Evolutionary conservation across 2,113 vertebrate species (phyloP).

Genomic region (Rafetus swinhoei): DNA sequence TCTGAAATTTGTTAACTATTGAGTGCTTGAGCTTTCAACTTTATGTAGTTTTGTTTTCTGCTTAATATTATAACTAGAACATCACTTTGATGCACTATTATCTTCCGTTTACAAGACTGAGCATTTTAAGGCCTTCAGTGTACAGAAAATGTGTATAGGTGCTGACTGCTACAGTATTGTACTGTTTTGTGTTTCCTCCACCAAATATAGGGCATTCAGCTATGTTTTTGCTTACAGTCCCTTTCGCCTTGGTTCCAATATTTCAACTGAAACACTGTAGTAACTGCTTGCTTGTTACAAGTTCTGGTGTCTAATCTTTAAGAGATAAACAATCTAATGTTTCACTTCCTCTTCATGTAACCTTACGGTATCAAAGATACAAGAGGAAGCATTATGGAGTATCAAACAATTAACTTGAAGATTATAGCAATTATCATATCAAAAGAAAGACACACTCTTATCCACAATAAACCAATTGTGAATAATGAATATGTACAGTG

Average conservation of each 20-base stretch:
- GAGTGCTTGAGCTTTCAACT: not conserved
- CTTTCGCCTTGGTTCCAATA: not conserved
- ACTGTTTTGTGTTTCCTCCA: not conserved
- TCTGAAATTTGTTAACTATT: not conserved
- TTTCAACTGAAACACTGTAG: conserved; percentile 2
- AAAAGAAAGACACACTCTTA: conserved; percentile 13
- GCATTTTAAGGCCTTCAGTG: not conserved
- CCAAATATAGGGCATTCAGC: not conserved
- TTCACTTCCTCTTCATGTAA: conserved; percentile 32
- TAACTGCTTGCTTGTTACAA: conserved; percentile 1
- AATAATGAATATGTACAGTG: not conserved
- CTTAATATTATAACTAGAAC: not conserved
- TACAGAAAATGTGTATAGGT: not conserved
- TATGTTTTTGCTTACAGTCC: not conserved
- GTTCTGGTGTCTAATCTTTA: not conserved
- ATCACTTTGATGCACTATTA: not conserved
- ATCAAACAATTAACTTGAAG: conserved; percentile 35
- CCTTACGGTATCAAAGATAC: not conserved
- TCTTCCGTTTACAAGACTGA: not conserved
- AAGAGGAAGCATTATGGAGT: not conserved
- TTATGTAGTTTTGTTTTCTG: not conserved
- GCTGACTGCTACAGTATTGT: not conserved
- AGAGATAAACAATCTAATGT: conserved; percentile 17
- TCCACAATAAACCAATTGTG: conserved; percentile 9
- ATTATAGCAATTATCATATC: conserved; percentile 34